Conservation (phyloP, 2,113 vertebrate species). For the Benthochromis sp. region DNA sequence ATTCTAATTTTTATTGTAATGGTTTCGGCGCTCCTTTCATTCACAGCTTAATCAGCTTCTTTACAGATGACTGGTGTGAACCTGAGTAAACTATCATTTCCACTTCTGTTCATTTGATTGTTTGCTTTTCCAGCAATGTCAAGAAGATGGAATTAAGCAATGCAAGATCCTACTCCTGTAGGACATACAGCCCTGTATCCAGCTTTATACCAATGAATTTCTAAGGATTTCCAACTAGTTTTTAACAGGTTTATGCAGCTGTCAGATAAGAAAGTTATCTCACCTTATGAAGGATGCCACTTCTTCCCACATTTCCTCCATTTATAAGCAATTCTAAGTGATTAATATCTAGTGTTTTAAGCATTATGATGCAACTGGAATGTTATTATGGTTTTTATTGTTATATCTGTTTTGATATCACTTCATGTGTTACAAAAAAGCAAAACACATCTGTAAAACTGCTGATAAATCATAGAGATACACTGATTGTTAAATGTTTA, state of each 20-base stretch:
- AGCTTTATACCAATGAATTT: not conserved
- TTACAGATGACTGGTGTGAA: not conserved
- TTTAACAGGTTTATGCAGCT: not conserved
- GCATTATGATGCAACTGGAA: not conserved
- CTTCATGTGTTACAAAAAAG: not conserved
- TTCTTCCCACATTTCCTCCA: not conserved
- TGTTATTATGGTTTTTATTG: not conserved
- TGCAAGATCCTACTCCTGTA: not conserved
- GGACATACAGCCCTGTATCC: not conserved
- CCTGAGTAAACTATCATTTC: not conserved
- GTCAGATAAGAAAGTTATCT: not conserved
- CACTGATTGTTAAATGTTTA: not conserved
- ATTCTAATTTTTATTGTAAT: not conserved
- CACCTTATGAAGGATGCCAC: not conserved
- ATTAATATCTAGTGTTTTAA: not conserved
- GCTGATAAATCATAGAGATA: not conserved
- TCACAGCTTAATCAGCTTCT: not conserved
- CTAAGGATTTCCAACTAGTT: not conserved
- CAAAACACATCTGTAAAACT: not conserved
- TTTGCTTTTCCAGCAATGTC: not conserved
- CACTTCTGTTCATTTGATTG: not conserved
- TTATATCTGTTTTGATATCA: not conserved
- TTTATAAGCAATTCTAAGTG: not conserved
- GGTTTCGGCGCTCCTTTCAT: not conserved
- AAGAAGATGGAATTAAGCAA: not conserved